Conservation (phyloP, 2,113 vertebrate genomes). For the Chaetodon auriga region DNA sequence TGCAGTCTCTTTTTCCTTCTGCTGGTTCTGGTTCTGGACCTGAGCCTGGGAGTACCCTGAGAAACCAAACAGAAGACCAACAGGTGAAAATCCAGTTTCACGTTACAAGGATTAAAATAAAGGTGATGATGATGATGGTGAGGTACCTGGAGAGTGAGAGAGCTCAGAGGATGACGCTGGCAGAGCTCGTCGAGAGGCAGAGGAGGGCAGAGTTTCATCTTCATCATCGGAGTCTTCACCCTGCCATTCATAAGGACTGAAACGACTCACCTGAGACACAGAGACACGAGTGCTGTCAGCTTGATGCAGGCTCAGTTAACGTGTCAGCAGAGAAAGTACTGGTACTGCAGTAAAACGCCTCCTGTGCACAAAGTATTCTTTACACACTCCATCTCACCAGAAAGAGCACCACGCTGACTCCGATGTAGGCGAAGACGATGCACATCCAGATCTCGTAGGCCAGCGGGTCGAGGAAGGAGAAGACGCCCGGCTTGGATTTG, state of each 20-base stretch:
- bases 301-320: no score
- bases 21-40: conserved; percentile 82
- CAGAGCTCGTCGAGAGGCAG: conserved; percentile 63
- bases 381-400: conserved; percentile 84
- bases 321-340: neutral
- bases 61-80: neutral
- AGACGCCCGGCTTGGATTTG: conserved; percentile 98
- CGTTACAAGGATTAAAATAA: neutral
- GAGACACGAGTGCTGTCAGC: neutral
- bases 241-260: conserved; percentile 98
- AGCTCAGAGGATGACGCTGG: conserved; percentile 62
- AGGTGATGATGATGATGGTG: neutral
- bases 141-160: conserved; percentile 52
- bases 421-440: conserved; percentile 99
- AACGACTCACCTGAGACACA: conserved; percentile 86
- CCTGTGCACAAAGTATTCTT: no score
- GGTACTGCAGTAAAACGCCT: no score
- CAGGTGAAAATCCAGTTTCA: neutral
- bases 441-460: conserved; percentile 99
- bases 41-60: conserved; percentile 48
- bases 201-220: conserved; percentile 76
- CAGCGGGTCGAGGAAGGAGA: conserved; percentile 98
- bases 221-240: conserved; percentile 92
- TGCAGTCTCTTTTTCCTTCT: conserved; percentile 84
- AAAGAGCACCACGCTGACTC: conserved; percentile 98